Conservation (phyloP, 2,797 vertebrate species). For the Aythya fuligula region DNA sequence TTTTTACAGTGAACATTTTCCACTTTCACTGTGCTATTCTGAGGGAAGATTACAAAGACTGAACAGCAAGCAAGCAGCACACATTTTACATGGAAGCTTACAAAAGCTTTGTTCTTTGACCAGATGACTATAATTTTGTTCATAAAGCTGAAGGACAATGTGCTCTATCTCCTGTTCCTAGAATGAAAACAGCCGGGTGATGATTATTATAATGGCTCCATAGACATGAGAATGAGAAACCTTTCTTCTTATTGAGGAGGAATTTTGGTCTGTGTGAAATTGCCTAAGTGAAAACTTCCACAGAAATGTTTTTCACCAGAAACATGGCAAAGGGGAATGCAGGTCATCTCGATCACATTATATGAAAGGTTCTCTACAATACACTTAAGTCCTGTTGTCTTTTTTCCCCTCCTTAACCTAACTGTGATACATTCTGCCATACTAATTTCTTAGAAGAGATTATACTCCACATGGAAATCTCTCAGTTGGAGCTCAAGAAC, state of each 20-base stretch:
- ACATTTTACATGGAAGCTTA: background rate
- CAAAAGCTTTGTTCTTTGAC: conserved; percentile 8
- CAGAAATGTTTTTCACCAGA: background rate
- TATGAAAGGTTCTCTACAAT: background rate
- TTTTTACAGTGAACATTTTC: background rate
- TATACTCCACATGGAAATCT: background rate
- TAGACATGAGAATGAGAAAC: background rate
- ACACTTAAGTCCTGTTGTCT: background rate
- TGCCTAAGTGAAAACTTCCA: background rate
- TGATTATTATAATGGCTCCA: background rate
- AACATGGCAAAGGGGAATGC: background rate
- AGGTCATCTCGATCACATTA: background rate
- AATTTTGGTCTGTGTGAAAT: background rate
- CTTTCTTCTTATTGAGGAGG: background rate
- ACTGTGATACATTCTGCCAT: background rate
- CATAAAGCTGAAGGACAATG: background rate
- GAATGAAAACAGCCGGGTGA: background rate
- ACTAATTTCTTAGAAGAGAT: background rate
- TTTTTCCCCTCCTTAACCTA: background rate
- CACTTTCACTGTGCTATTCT: background rate
- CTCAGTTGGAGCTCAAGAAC: background rate
- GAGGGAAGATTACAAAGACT: background rate
- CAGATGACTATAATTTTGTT: background rate
- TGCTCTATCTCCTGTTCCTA: background rate
- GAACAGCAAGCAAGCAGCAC: background rate